Percentiles rank a stretch among this genome's conserved stretches.
Evolutionary conservation across 1,140 invertebrate genomes (phyloP).

Genomic region (Scaptomyza graminum): DNA sequence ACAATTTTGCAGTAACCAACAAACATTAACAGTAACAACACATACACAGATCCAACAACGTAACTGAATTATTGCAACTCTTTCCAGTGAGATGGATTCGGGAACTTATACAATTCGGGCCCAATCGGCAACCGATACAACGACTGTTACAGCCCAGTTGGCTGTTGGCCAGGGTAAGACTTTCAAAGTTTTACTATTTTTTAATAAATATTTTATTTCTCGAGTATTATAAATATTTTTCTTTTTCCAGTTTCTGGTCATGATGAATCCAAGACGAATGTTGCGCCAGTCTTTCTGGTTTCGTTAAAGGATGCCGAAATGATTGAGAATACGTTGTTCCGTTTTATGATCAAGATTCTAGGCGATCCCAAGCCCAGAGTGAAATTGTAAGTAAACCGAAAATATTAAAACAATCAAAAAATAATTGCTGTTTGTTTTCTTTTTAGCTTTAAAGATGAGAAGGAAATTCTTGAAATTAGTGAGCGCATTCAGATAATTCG

Average conservation of each 20-base stretch:
- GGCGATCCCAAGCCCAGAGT: constrained; percentile 93
- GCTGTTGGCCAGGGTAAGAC: constrained; percentile 90
- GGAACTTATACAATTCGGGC: constrained; percentile 96
- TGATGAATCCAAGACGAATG: constrained; percentile 88
- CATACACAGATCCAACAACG: neutral
- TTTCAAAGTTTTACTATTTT: no score
- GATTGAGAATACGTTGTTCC: constrained; percentile 92
- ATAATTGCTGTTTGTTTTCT: neutral
- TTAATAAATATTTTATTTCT: no score
- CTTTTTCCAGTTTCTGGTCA: constrained; percentile 84
- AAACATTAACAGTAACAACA: neutral
- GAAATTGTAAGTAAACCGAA: constrained; percentile 89
- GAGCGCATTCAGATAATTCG: constrained; percentile 90
- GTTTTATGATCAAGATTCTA: constrained; percentile 95
- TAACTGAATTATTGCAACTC: neutral
- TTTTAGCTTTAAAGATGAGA: constrained; percentile 92
- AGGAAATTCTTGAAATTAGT: constrained; percentile 88
- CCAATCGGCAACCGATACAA: constrained; percentile 91
- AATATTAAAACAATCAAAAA: neutral
- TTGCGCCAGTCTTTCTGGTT: constrained; percentile 92
- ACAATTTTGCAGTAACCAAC: constrained; percentile 1
- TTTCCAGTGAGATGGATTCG: constrained; percentile 88
- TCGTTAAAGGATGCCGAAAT: constrained; percentile 94
- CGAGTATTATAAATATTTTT: no score
- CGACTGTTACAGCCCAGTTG: constrained; percentile 92